Evolutionary conservation across 2,888 invertebrate genomes (phyloP).

Genomic region (Saturnia pavonia): DNA sequence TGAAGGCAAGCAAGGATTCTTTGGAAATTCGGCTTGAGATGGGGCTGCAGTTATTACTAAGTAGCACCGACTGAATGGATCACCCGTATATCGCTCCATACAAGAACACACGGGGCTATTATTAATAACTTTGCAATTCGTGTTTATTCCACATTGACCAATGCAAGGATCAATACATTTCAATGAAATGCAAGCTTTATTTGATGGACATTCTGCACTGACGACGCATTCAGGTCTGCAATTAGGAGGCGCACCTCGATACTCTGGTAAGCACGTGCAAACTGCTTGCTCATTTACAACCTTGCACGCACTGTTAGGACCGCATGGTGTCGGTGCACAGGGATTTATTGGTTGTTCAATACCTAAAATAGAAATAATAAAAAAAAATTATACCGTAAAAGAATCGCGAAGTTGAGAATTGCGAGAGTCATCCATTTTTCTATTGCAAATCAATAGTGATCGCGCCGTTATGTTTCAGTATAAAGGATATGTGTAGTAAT

Average conservation of each 20-base stretch:
- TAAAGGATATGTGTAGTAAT: background rate
- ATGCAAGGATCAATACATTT: conserved; percentile 88
- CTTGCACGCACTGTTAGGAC: conserved; percentile 90
- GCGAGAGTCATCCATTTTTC: background rate
- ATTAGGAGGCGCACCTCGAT: conserved; percentile 84
- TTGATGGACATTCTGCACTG: conserved; percentile 86
- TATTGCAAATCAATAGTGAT: background rate
- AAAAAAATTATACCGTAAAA: background rate
- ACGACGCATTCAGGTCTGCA: conserved; percentile 88
- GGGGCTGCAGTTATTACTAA: conserved; percentile 44
- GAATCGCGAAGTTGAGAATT: conserved; percentile 14
- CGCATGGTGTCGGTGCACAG: conserved; percentile 90
- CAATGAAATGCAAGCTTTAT: conserved; percentile 85
- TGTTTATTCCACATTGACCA: conserved; percentile 87
- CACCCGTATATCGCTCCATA: conserved; percentile 81
- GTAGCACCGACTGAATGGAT: conserved; percentile 85
- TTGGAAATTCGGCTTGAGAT: conserved; percentile 46
- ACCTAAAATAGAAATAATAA: conserved; percentile 48
- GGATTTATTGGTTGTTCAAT: conserved; percentile 73
- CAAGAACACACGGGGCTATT: conserved; percentile 88
- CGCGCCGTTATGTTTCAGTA: background rate
- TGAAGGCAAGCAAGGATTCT: conserved; percentile 83
- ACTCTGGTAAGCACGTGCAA: conserved; percentile 86
- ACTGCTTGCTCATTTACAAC: conserved; percentile 86
- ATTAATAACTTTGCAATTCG: conserved; percentile 87